Conservation (phyloP, 2,888 invertebrate species). For the Nomada goodeniana region DNA sequence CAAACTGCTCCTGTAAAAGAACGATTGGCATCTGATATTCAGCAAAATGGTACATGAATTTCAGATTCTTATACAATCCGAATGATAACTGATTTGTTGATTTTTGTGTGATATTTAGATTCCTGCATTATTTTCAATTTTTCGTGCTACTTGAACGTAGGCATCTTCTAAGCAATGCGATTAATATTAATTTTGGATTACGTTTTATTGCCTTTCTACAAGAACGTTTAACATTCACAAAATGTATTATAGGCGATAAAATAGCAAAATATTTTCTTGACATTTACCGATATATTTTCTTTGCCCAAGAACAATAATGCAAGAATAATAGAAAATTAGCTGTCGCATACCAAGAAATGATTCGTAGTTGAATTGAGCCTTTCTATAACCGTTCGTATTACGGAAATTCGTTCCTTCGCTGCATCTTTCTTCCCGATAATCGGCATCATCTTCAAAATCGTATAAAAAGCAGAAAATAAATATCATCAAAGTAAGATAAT, state of each 20-base stretch:
- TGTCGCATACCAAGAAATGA: conserved; percentile 78
- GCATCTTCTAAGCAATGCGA: too few relatives aligned
- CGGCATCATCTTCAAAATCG: conserved; percentile 75
- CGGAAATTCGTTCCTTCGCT: conserved; percentile 72
- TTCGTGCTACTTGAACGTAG: too few relatives aligned
- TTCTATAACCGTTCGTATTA: conserved; percentile 71
- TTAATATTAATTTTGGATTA: too few relatives aligned
- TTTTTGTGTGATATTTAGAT: background rate
- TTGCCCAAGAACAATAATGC: background rate
- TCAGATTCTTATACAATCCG: background rate
- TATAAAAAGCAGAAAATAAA: background rate
- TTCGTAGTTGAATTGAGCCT: conserved; percentile 77
- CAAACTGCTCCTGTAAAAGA: conserved; percentile 87
- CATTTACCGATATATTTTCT: background rate
- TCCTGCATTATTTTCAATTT: too few relatives aligned
- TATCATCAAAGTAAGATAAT: background rate
- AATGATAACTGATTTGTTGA: background rate
- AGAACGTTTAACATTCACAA: too few relatives aligned
- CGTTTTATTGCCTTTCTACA: too few relatives aligned
- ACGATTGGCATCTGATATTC: background rate
- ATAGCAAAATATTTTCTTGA: too few relatives aligned
- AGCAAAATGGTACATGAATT: background rate
- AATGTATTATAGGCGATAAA: too few relatives aligned
- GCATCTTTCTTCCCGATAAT: conserved; percentile 71
- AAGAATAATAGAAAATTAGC: background rate